Conservation (phyloP, 2,888 invertebrate species). For the Rhynchonema sp. region DNA sequence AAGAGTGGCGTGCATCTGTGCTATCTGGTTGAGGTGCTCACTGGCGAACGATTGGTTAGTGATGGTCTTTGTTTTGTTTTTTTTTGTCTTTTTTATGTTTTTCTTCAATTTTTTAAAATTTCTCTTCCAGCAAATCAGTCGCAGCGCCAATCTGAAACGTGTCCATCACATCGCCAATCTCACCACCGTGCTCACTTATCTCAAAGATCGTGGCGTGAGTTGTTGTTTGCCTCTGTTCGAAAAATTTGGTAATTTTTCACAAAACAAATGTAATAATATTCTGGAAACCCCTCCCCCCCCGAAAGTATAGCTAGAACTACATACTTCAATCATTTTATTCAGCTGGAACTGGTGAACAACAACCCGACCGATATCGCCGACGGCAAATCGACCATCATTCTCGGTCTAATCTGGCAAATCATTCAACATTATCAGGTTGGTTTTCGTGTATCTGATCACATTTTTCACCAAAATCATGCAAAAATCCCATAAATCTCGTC, state of each 20-base stretch:
- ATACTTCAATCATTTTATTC: background rate
- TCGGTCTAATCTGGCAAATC: slow-evolving; percentile 28
- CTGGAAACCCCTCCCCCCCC: too few relatives aligned
- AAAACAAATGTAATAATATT: too few relatives aligned
- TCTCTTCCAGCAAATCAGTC: slow-evolving; percentile 2
- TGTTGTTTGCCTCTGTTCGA: background rate
- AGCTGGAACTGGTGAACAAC: slow-evolving; percentile 26
- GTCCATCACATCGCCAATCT: slow-evolving; percentile 8
- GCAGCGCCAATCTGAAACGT: slow-evolving; percentile 4
- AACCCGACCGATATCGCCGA: slow-evolving; percentile 27
- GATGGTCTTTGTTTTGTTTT: too few relatives aligned
- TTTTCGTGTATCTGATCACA: background rate
- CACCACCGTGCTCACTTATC: slow-evolving; percentile 2
- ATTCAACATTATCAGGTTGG: slow-evolving; percentile 26
- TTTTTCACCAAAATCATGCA: too few relatives aligned
- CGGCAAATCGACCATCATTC: slow-evolving; percentile 26
- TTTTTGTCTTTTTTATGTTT: too few relatives aligned
- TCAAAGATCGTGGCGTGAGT: slow-evolving; percentile 6
- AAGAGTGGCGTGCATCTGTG: slow-evolving; percentile 24
- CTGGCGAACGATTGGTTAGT: slow-evolving; percentile 24
- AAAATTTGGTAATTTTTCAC: too few relatives aligned
- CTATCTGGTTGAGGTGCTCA: slow-evolving; percentile 25
- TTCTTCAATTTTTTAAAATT: too few relatives aligned
- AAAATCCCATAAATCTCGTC: too few relatives aligned
- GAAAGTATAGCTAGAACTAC: too few relatives aligned